A percentile compares a stretch with the other conserved stretches of the same genome.
Evolutionary conservation across 2,888 invertebrate species (phyloP).

Genomic region (Polydrusus pterygomalis): DNA sequence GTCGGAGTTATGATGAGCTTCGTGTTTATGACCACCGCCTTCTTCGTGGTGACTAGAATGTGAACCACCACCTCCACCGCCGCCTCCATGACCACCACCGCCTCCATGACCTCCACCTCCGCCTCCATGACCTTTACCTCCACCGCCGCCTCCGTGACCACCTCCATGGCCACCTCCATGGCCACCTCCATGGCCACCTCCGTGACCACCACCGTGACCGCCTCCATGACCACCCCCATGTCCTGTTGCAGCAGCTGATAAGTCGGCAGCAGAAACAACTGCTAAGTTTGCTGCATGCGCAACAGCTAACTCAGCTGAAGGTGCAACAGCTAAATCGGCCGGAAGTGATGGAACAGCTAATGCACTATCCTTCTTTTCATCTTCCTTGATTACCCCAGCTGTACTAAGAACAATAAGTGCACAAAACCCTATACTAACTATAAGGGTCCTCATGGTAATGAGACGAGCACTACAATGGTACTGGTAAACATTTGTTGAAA

Average conservation of each 20-base stretch:
- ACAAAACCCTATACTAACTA: conserved; percentile 66
- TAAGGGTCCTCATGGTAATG: conserved; percentile 65
- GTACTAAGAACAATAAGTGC: conserved; percentile 63
- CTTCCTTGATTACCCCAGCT: conserved; percentile 66
- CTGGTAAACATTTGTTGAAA: conserved; percentile 54
- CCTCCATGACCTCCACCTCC: conserved; percentile 58
- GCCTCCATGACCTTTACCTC: conserved; percentile 53
- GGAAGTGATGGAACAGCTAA: conserved; percentile 21
- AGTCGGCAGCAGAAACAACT: conserved; percentile 47
- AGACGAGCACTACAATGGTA: conserved; percentile 56
- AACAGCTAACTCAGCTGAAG: conserved; percentile 10
- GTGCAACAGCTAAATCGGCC: conserved; percentile 4
- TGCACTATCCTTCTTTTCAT: conserved; percentile 56
- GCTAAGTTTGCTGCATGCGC: conserved; percentile 22
- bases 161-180: conserved; percentile 39
- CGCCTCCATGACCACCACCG: conserved; percentile 57
- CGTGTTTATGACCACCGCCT: conserved; percentile 82
- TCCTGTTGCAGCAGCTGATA: conserved; percentile 56
- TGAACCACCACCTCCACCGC: conserved; percentile 65
- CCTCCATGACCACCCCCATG: conserved; percentile 19
- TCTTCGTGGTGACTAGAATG: conserved; percentile 76
- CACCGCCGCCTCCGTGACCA: conserved; percentile 66
- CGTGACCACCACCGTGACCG: conserved; percentile 24
- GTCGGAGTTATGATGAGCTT: conserved; percentile 80
- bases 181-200: conserved; percentile 68